Evolutionary conservation across 2,797 vertebrate species (phyloP).

Genomic region (Halcyon chelicuti): DNA sequence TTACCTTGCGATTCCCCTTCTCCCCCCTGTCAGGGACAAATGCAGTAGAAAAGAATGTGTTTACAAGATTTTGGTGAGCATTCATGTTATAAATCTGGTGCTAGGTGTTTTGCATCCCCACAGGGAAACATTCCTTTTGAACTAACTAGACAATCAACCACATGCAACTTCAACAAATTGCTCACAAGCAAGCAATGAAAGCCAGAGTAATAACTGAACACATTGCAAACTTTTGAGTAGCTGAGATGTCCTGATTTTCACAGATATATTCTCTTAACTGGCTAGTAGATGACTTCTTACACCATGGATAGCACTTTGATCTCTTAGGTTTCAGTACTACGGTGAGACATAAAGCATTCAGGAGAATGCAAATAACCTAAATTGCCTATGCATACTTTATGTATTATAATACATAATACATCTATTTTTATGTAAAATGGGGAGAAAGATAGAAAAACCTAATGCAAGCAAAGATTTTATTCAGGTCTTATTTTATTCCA

Average conservation of each 20-base stretch:
- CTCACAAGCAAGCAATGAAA: background rate
- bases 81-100: background rate
- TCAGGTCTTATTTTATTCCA: background rate
- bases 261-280: background rate
- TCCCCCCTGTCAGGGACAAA: background rate
- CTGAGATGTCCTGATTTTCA: background rate
- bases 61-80: background rate
- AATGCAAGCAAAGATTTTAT: background rate
- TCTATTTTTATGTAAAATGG: background rate
- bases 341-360: background rate
- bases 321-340: background rate
- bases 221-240: background rate
- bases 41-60: background rate
- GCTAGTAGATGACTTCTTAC: background rate
- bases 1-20: background rate
- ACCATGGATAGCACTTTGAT: background rate
- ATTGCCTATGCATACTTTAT: background rate
- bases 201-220: background rate
- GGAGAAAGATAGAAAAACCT: background rate
- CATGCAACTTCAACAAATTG: background rate
- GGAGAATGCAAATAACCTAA: background rate
- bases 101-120: background rate
- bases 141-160: background rate
- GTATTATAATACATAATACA: background rate
- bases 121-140: background rate